A percentile compares a stretch with the other conserved stretches of the same genome.
phyloP scores from a whole-genome alignment of 1,140 invertebrate genomes.

The Fopius arisanus region DNA sequence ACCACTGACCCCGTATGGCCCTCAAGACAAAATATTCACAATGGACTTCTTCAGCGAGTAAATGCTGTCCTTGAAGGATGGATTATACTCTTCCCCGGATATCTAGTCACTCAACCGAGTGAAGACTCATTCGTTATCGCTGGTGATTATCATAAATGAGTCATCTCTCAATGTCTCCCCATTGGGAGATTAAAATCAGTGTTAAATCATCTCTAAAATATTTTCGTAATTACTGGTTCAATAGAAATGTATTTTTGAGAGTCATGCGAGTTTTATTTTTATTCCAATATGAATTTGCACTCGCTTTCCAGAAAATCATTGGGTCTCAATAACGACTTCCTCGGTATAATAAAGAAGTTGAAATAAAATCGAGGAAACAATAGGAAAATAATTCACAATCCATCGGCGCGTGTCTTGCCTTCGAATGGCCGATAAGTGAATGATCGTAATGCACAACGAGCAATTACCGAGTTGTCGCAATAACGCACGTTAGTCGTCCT shows the following conservation, averaged over 20 bases:
- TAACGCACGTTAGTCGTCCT: not conserved
- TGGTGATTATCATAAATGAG: not conserved
- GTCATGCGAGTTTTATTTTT: not conserved
- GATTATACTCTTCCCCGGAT: conserved; percentile 8
- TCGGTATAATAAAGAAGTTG: not conserved
- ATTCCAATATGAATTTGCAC: not conserved
- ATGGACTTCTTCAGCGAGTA: conserved; percentile 47
- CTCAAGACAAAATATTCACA: conserved; percentile 71
- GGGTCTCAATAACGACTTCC: not conserved
- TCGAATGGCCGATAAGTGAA: conserved; percentile 42
- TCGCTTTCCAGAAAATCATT: not conserved
- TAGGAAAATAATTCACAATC: conserved; percentile 5
- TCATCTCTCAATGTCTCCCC: not conserved
- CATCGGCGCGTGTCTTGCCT: conserved; percentile 41
- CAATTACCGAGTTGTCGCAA: not conserved
- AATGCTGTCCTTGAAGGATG: not conserved
- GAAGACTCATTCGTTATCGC: not conserved
- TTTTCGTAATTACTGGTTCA: not conserved
- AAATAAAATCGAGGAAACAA: not conserved
- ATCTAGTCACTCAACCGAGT: conserved; percentile 9
- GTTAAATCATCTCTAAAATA: not conserved
- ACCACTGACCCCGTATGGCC: conserved; percentile 72
- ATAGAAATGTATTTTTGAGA: not conserved
- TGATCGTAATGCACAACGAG: conserved; percentile 20
- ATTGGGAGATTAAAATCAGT: not conserved